Conservation (phyloP, 2,113 vertebrate species). For the Sylvia atricapilla region DNA sequence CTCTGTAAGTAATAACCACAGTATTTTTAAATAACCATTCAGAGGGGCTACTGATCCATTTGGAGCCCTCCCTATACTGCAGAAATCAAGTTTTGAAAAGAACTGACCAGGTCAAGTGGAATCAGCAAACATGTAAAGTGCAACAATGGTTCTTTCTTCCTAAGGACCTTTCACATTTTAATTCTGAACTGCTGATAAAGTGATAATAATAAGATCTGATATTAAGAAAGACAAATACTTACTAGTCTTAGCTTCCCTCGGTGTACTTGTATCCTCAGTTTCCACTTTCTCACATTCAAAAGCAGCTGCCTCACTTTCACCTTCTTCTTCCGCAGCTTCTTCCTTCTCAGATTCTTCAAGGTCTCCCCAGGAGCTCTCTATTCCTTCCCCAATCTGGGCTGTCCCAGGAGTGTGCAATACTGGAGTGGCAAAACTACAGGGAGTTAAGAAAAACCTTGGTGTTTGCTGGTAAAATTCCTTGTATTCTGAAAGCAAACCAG, state of each 20-base stretch:
- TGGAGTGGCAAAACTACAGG: slow-evolving; percentile 75
- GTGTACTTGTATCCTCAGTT: not conserved
- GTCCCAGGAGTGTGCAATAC: slow-evolving; percentile 83
- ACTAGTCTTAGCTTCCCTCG: slow-evolving; percentile 15
- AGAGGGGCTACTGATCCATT: not conserved
- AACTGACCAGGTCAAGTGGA: not conserved
- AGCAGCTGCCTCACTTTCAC: slow-evolving; percentile 33
- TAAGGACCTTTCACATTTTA: not conserved
- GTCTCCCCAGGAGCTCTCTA: slow-evolving; percentile 86
- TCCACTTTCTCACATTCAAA: slow-evolving; percentile 51
- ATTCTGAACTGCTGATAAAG: not conserved
- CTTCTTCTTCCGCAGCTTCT: slow-evolving; percentile 52
- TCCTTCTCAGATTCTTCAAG: slow-evolving; percentile 81
- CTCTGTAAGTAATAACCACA: not conserved
- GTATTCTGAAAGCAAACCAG: not conserved
- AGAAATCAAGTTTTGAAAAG: not conserved
- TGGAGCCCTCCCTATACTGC: not conserved
- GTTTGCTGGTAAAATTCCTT: not conserved
- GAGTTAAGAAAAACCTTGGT: slow-evolving; percentile 73
- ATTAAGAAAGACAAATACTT: not conserved
- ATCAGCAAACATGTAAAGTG: not conserved
- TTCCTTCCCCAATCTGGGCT: slow-evolving; percentile 87
- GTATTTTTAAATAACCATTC: not conserved
- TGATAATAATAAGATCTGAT: not conserved
- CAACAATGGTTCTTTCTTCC: not conserved